Evolutionary conservation across 2,888 invertebrate species (phyloP).

Genomic region (Romanomermis culicivorax): DNA sequence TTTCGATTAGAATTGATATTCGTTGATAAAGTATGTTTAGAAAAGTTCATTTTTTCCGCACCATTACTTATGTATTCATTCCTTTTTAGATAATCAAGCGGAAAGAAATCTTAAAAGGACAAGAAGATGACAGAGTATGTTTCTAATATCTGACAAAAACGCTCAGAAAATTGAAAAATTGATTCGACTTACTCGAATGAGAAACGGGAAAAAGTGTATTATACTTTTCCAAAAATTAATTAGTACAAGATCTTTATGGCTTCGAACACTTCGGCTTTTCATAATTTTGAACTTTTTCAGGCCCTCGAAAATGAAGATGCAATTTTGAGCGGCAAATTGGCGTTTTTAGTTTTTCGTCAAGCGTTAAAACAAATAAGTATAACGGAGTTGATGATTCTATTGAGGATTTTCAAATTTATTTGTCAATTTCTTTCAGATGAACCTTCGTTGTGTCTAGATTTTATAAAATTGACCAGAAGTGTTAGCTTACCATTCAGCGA

Average conservation of each 20-base stretch:
- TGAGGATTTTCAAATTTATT: not conserved
- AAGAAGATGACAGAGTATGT: too few species aligned
- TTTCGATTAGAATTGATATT: not conserved
- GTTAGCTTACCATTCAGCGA: not conserved
- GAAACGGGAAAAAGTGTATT: too few species aligned
- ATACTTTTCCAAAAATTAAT: too few species aligned
- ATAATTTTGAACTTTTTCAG: not conserved
- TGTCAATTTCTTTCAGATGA: not conserved
- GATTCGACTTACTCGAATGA: too few species aligned
- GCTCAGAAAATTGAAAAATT: too few species aligned
- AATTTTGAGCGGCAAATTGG: not conserved
- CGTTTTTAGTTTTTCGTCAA: not conserved
- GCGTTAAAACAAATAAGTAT: not conserved
- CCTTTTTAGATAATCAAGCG: too few species aligned
- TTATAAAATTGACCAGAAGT: not conserved
- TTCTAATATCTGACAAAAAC: too few species aligned
- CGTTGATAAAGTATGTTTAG: not conserved
- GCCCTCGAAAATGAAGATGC: not conserved
- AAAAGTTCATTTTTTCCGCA: too few species aligned
- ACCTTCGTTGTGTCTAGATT: not conserved
- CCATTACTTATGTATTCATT: too few species aligned
- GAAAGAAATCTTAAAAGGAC: too few species aligned
- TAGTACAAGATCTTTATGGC: too few species aligned
- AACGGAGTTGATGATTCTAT: not conserved
- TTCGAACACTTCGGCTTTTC: not conserved